A percentile compares a stretch with the other conserved stretches of the same genome.
Evolutionary conservation across 2,113 vertebrate genomes (phyloP).

Genomic region (Sylvilagus bachmani): DNA sequence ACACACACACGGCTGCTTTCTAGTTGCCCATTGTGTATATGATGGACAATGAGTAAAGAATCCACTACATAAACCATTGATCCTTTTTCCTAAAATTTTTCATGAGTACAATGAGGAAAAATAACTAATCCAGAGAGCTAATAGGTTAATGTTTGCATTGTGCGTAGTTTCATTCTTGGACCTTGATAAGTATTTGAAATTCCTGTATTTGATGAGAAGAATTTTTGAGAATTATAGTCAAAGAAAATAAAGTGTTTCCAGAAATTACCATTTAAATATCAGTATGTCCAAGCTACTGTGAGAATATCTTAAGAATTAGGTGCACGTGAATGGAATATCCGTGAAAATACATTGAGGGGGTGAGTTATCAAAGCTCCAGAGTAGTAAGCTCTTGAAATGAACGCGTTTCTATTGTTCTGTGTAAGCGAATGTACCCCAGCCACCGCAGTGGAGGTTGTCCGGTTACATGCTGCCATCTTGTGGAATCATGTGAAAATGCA

Average conservation of each 20-base stretch:
- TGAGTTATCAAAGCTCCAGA: conserved; percentile 34
- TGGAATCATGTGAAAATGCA: conserved; percentile 84
- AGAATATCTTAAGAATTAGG: conserved; percentile 12
- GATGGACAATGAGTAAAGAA: background rate
- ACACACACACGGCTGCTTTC: fast-evolving
- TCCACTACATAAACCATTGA: background rate
- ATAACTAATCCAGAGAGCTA: background rate
- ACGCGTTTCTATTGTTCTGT: conserved; percentile 79
- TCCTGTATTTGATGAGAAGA: background rate
- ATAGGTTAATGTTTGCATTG: background rate
- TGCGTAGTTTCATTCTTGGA: background rate
- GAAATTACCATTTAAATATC: background rate
- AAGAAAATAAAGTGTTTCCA: conserved; percentile 13
- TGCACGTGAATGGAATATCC: conserved; percentile 1
- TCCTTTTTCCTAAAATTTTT: background rate
- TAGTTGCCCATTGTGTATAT: background rate
- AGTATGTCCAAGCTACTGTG: background rate
- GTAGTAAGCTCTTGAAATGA: conserved; percentile 21
- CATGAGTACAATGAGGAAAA: background rate
- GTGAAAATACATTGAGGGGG: background rate
- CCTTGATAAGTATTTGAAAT: background rate
- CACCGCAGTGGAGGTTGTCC: background rate
- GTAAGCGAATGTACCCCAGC: conserved; percentile 14
- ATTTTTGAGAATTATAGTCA: conserved; percentile 18
- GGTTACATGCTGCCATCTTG: conserved; percentile 89